Evolutionary conservation across 30 jellyfish, hydroid and myxozoan genomes (phyloP).

Genomic region (Cassiopea xamachana): DNA sequence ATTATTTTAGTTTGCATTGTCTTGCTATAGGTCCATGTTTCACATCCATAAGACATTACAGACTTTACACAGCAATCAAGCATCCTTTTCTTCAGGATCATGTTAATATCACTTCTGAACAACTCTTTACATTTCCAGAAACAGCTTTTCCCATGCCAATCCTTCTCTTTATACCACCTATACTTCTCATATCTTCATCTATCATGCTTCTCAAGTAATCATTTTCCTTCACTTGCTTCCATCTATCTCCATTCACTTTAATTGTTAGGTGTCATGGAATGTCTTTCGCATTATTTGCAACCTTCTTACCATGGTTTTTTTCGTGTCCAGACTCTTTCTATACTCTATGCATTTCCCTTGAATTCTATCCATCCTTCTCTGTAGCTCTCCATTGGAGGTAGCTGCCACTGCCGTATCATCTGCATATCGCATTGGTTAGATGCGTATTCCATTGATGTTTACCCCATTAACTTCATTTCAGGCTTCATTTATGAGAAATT

Average conservation of each 20-base stretch:
- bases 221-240: too few relatives aligned
- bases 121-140: too few relatives aligned
- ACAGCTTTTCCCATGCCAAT: too few relatives aligned
- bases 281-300: neutral
- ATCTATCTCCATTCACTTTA: neutral
- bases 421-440: constrained; percentile 14
- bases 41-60: too few relatives aligned
- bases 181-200: too few relatives aligned
- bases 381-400: neutral
- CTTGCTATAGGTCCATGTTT: too few relatives aligned
- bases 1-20: too few relatives aligned
- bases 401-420: constrained; percentile 29
- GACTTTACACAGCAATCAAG: too few relatives aligned
- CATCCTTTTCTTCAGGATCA: too few relatives aligned
- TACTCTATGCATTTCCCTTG: constrained; percentile 13
- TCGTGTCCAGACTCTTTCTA: neutral
- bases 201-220: too few relatives aligned
- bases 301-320: constrained; percentile 32
- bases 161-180: too few relatives aligned
- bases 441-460: constrained; percentile 1
- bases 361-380: constrained; percentile 1
- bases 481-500: neutral
- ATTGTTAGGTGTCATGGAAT: neutral
- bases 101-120: too few relatives aligned
- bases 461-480: constrained; percentile 1